Evolutionary conservation across 2,888 invertebrate genomes (phyloP).

Genomic region (Lobophora halterata): DNA sequence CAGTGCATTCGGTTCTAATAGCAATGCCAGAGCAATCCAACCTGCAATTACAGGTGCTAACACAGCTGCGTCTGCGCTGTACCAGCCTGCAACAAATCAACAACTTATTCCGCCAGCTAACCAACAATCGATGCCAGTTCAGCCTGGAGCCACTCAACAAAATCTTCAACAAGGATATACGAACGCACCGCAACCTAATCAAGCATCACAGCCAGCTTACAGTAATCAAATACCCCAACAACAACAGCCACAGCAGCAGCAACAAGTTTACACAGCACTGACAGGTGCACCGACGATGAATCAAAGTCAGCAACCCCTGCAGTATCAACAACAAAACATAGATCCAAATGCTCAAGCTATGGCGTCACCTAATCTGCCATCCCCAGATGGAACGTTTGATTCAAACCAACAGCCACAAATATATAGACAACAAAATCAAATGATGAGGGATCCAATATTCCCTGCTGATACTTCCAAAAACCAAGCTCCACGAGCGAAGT

Average conservation of each 20-base stretch:
- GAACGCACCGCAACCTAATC: constrained; percentile 18
- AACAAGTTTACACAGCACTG: constrained; percentile 38
- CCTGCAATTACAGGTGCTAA: constrained; percentile 35
- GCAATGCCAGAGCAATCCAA: constrained; percentile 25
- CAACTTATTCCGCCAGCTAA: constrained; percentile 19
- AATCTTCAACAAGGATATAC: constrained; percentile 15
- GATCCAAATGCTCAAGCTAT: constrained; percentile 38
- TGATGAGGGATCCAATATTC: constrained; percentile 54
- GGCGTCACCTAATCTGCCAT: constrained; percentile 27
- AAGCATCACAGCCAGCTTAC: constrained; percentile 20
- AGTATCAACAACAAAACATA: constrained; percentile 33
- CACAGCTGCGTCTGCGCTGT: constrained; percentile 27
- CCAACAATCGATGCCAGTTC: constrained; percentile 11
- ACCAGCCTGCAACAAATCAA: constrained; percentile 12
- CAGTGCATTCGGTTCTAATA: constrained; percentile 9
- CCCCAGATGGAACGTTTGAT: constrained; percentile 30
- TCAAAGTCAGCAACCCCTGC: constrained; percentile 30
- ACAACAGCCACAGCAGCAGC: constrained; percentile 32
- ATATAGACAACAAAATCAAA: constrained; percentile 23
- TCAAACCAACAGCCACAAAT: constrained; percentile 15
- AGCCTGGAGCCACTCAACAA: constrained; percentile 10
- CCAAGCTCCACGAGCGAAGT: constrained; percentile 28
- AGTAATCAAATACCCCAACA: too few relatives aligned
- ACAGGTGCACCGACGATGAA: constrained; percentile 31
- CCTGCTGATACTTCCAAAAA: constrained; percentile 53